phyloP scores from a whole-genome alignment of 2,113 vertebrate genomes.

The Gymnocephalus cernua region DNA sequence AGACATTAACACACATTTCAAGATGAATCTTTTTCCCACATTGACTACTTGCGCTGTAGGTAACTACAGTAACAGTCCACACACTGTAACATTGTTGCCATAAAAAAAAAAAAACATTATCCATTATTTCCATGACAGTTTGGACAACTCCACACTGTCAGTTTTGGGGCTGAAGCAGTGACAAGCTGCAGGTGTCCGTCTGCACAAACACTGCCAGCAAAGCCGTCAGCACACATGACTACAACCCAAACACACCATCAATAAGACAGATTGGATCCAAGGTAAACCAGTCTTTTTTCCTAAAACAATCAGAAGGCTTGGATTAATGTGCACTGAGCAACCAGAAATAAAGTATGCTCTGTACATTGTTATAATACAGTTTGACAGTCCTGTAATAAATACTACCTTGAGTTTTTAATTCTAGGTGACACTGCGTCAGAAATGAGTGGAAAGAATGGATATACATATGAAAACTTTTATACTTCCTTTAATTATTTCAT shows the following conservation, averaged over 20 bases:
- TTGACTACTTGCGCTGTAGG: neutral
- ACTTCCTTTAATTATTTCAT: neutral
- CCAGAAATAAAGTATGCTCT: neutral
- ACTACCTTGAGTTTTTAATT: neutral
- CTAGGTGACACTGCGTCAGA: neutral
- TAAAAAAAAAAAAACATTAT: constrained; percentile 29
- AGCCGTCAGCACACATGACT: neutral
- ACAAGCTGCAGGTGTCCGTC: constrained; percentile 46
- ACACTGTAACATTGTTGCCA: neutral
- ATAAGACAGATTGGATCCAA: neutral
- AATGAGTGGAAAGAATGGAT: neutral
- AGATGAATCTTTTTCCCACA: neutral
- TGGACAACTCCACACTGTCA: constrained; percentile 10
- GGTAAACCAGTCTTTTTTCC: neutral
- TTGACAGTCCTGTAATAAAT: neutral
- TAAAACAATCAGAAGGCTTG: neutral
- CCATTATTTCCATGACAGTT: neutral
- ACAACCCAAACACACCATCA: constrained; percentile 27
- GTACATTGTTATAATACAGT: neutral
- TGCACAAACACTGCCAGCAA: constrained; percentile 36
- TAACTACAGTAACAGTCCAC: neutral
- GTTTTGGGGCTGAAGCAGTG: constrained; percentile 12
- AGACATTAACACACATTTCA: constrained; percentile 7
- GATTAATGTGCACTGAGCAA: neutral
- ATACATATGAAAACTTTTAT: neutral